Evolutionary conservation across 2,113 vertebrate genomes (phyloP), one percentile per base, ranked within the genome.

Genomic region (Ctenomys sociabilis): DNA sequence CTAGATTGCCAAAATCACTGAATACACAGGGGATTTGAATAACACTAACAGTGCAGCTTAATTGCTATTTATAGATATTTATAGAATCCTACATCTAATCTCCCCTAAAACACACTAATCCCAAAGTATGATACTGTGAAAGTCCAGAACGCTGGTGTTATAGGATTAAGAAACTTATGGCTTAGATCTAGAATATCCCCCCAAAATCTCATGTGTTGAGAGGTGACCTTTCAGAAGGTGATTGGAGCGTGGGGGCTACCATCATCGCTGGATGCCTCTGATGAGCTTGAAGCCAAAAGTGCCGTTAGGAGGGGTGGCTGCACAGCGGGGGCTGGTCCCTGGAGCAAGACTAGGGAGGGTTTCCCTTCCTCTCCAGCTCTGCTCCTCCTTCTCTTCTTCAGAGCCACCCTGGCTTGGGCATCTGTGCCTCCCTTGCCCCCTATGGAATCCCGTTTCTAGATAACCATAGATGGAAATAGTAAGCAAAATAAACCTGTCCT

Each of bases 11-110:
- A 45, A 73, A 59, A 80, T 24, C 37, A 78, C 24, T 63, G 5
- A 37, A 40, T 68, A 54, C 24, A 70, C 19, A 45, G 28, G 93
- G 10, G 9, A 66, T 77, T 22, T 95, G 64, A 84, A 68, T 84
- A 92, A 83, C 26, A 81, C 30, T 78, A 80, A 57, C 75, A 85
- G 70, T 2, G 22, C 73, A 66, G 82, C 21, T 45, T 94, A 88
- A 85, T 1, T 88, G 88, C 78, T 91, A 78, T 49, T 84, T 88
- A 75, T 57, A 91, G 30, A 92, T 82, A 92, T 90, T 88, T 88
- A 77, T 45, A 54, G 64, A 95, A 35, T 54, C 22, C 14, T 73
- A 61, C 24, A 78, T 43, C 37, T 14, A 94, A 96, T 49, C 28
- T 37, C 35, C 52, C 9, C 11, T 52, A 52, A 81, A 82, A 85